A percentile compares a stretch with the other conserved stretches of the same genome.
Conservation (phyloP, 2,888 invertebrate species). For the Thelaira solivaga region DNA sequence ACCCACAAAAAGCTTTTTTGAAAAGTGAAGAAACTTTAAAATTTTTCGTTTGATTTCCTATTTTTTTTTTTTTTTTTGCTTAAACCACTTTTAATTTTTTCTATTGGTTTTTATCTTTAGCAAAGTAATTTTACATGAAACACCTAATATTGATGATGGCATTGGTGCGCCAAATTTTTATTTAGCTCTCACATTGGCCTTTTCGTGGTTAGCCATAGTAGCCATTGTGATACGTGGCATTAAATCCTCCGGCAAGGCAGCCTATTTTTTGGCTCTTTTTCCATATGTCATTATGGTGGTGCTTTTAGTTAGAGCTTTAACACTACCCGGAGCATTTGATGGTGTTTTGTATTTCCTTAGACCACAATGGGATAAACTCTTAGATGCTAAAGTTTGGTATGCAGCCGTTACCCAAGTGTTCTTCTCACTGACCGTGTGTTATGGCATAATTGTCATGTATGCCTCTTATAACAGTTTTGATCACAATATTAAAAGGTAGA, state of each 20-base stretch:
- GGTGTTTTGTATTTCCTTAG: conserved; percentile 82
- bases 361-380: conserved; percentile 80
- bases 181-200: conserved; percentile 78
- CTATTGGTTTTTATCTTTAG: conserved; percentile 69
- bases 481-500: conserved; percentile 79
- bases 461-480: conserved; percentile 81
- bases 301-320: conserved; percentile 80
- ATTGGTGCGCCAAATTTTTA: conserved; percentile 80
- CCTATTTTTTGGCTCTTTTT: conserved; percentile 85
- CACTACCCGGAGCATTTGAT: conserved; percentile 80
- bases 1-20: too few relatives aligned
- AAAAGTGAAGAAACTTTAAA: too few relatives aligned
- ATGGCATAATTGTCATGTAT: conserved; percentile 81
- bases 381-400: conserved; percentile 80
- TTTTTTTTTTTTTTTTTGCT: background rate
- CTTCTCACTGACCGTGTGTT: conserved; percentile 81
- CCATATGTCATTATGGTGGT: conserved; percentile 81
- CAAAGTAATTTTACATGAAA: conserved; percentile 78
- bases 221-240: conserved; percentile 79
- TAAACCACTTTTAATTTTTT: background rate
- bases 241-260: conserved; percentile 80
- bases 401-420: conserved; percentile 82
- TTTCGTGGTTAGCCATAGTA: conserved; percentile 79
- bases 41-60: too few relatives aligned
- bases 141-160: conserved; percentile 78